Percentiles rank a stretch among this genome's conserved stretches.
Conservation (phyloP, 2,888 invertebrate genomes). For the Nemotelus nigrinus region DNA sequence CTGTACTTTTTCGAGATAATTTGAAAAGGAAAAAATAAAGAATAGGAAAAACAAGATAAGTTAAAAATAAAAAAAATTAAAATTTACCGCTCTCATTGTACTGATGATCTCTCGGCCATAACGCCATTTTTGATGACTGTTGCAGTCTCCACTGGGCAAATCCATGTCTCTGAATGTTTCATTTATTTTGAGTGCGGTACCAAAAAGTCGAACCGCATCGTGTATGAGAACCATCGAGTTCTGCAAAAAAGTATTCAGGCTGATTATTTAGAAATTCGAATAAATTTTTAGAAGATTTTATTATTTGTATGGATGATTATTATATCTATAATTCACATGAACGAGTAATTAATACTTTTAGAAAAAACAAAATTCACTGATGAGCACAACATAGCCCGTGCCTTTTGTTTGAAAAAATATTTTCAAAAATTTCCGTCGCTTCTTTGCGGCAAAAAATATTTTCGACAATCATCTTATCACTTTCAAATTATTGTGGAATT, state of each 20-base stretch:
- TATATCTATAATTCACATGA: too few species aligned
- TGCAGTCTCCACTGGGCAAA: conserved; percentile 61
- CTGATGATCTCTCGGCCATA: conserved; percentile 56
- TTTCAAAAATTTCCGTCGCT: background rate
- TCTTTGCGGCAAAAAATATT: background rate
- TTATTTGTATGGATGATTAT: background rate
- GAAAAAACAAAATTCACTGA: too few species aligned
- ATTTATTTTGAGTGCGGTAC: conserved; percentile 67
- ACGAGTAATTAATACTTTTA: too few species aligned
- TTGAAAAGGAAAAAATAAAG: too few species aligned
- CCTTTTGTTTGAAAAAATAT: too few species aligned
- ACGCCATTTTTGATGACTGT: conserved; percentile 46
- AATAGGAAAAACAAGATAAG: too few species aligned
- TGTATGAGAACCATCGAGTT: conserved; percentile 71
- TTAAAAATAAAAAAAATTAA: too few species aligned
- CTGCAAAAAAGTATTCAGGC: background rate
- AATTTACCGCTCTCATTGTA: conserved; percentile 69
- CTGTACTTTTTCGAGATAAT: too few species aligned
- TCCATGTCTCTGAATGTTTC: conserved; percentile 61
- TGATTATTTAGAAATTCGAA: background rate
- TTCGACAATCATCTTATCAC: background rate
- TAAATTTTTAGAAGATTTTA: background rate
- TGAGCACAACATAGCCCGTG: too few species aligned
- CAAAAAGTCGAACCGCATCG: conserved; percentile 76
- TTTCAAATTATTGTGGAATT: background rate